These are phyloP conservation scores for Dryococelus australis DNA, from an alignment of 2,888 invertebrate genomes.

Conservation along the genomic window DNA sequence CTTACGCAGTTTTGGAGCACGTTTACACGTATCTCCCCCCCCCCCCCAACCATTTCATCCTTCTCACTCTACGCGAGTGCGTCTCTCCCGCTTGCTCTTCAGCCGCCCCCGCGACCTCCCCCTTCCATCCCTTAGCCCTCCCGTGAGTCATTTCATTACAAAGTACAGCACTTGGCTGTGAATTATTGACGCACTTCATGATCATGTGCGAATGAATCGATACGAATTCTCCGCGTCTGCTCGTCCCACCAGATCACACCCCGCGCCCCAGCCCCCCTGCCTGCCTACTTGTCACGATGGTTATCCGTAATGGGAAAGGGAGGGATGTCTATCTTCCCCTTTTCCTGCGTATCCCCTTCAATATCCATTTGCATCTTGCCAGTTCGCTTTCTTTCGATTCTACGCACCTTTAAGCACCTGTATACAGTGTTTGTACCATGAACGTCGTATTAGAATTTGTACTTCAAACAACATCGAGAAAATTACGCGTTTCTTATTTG, in stretches of 20 bases:
- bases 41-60: too few species aligned
- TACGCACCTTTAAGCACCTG: too few species aligned
- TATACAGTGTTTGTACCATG: too few species aligned
- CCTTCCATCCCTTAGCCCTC: background rate
- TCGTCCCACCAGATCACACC: background rate
- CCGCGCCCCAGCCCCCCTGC: background rate
- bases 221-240: constrained; percentile 21
- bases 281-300: background rate
- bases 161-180: constrained; percentile 24
- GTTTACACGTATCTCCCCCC: too few species aligned
- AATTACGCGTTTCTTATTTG: too few species aligned
- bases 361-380: too few species aligned
- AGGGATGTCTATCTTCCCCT: background rate
- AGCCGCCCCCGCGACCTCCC: background rate
- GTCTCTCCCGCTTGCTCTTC: too few species aligned
- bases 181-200: constrained; percentile 26
- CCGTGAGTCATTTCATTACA: constrained; percentile 27
- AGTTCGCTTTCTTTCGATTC: too few species aligned
- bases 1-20: too few species aligned
- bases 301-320: background rate
- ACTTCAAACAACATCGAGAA: too few species aligned
- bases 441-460: too few species aligned
- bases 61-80: too few species aligned
- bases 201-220: constrained; percentile 30
- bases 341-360: background rate